A percentile compares a stretch with the other conserved stretches of the same genome.
phyloP scores from a whole-genome alignment of 1,140 invertebrate species.

The Pectinophora gossypiella region DNA sequence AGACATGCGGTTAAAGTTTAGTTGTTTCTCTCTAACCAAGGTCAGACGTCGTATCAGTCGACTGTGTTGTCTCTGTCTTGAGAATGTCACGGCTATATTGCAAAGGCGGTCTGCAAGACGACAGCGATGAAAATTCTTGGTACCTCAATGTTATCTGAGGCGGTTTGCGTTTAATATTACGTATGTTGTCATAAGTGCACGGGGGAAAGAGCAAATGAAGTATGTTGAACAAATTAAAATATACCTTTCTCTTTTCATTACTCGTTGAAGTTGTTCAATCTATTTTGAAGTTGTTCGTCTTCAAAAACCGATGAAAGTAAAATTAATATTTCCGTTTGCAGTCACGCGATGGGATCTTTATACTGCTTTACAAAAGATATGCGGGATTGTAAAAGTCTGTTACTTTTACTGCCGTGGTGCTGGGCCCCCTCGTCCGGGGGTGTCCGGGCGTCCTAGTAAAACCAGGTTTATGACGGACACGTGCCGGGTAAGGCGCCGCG shows the following conservation, averaged over 20 bases:
- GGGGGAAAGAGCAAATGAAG: not conserved
- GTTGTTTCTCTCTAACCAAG: slow-evolving; percentile 66
- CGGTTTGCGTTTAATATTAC: slow-evolving; percentile 61
- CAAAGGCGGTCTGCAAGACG: slow-evolving; percentile 53
- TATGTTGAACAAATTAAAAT: no score
- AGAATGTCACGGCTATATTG: slow-evolving; percentile 64
- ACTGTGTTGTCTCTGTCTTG: slow-evolving; percentile 49
- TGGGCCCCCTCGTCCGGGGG: no score
- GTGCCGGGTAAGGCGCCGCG: slow-evolving; percentile 29
- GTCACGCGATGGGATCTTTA: no score
- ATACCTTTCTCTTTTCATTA: no score
- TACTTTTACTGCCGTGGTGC: no score
- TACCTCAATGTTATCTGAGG: slow-evolving; percentile 67
- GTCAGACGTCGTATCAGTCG: slow-evolving; percentile 37
- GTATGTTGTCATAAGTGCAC: slow-evolving; percentile 40
- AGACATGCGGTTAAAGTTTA: slow-evolving; percentile 54
- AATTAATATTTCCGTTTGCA: no score
- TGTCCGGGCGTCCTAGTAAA: slow-evolving; percentile 50
- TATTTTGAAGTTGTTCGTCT: no score
- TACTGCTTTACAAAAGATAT: no score
- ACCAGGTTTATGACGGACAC: slow-evolving; percentile 64
- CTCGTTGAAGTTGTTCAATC: no score
- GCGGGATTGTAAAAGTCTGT: no score
- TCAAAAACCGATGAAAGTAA: no score
- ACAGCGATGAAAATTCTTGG: slow-evolving; percentile 67